A percentile compares a stretch with the other conserved stretches of the same genome.
phyloP scores from a whole-genome alignment of 2,888 invertebrate species.

The Lobophora halterata region DNA sequence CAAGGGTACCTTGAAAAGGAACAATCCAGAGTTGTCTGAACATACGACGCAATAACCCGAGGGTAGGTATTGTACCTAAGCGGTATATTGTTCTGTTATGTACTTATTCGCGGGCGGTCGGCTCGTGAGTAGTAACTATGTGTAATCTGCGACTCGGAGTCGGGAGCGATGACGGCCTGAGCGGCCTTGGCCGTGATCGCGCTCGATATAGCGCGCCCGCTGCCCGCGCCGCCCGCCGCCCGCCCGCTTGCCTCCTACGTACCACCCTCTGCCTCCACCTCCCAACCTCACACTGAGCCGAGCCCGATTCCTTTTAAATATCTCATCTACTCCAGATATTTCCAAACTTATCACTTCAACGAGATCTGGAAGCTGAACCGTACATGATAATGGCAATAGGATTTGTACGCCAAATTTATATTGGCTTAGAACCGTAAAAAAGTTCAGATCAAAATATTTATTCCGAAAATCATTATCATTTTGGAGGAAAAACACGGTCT shows the following conservation, averaged over 20 bases:
- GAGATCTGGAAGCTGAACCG: neutral
- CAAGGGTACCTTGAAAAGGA: constrained; percentile 1
- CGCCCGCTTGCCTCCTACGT: constrained; percentile 38
- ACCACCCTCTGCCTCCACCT: constrained; percentile 36
- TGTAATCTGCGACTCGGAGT: too few relatives aligned
- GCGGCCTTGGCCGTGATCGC: constrained; percentile 79
- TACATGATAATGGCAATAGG: too few relatives aligned
- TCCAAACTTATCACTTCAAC: constrained; percentile 30
- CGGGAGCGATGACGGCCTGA: constrained; percentile 55
- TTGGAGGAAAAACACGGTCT: constrained; percentile 2
- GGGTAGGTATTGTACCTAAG: constrained; percentile 18
- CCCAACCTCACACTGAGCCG: constrained; percentile 44
- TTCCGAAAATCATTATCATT: neutral
- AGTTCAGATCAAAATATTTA: neutral
- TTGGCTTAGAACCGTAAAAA: constrained; percentile 1
- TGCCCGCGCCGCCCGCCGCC: constrained; percentile 27
- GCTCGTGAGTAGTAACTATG: too few relatives aligned
- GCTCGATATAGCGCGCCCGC: constrained; percentile 74
- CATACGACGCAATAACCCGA: constrained; percentile 34
- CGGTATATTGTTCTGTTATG: constrained; percentile 27
- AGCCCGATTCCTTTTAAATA: constrained; percentile 42
- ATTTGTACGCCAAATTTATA: too few relatives aligned
- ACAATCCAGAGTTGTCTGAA: constrained; percentile 13
- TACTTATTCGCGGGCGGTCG: constrained; percentile 37
- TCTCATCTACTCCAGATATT: constrained; percentile 51